Base-by-base conservation (phyloP, 2,888 invertebrate genomes). In the Siphonodentalium dalli region DNA sequence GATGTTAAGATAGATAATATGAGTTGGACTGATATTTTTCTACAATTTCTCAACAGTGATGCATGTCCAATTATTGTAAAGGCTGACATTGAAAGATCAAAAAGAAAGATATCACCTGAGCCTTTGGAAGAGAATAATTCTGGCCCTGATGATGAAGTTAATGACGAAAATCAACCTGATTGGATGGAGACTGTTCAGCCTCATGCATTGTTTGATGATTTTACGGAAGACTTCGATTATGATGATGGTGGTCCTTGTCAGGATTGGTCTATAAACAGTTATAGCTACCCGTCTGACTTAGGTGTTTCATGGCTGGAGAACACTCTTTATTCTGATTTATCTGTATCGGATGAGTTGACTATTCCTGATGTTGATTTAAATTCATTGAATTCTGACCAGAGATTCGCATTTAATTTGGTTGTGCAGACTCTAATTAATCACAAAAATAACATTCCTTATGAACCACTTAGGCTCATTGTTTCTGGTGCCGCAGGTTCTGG, bases 181-280 rank as follows among this genome's bases (percentile, higher is more conserved):
- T 65, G 62, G 61, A 57, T 63, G 48, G 51, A 63, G 11, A 5
- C 53, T 2, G 13, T 64, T 7, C 24, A 50, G 29, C 67, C 65
- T 20, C 33, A 46, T 48, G 23, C 37, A n/a, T 23, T 38, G 23
- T 54, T 45, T 29, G 20, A 31, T 31, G 39, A 46, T 3, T 20
- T 42, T 9, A 18, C n/a, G 8, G 9, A n/a, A 29, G 53, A 65
- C 0, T 58, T 57, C 35, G 11, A 26, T n/a, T 65, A 44, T 46
- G 58, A 66, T 60, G 61, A 66, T 59, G 65, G 65, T 3, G 66
- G 66, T 6, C 58, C 58, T n/a, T 45, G 54, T 21, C 43, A 46
- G 41, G 52, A 65, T 35, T 55, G 57, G 58, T 34, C 34, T 29
- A 13, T 18, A 15, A 38, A 29, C 15, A 9, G 9, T 15, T 13